phyloP scores from a whole-genome alignment of 2,113 vertebrate species.

The Ictalurus punctatus region DNA sequence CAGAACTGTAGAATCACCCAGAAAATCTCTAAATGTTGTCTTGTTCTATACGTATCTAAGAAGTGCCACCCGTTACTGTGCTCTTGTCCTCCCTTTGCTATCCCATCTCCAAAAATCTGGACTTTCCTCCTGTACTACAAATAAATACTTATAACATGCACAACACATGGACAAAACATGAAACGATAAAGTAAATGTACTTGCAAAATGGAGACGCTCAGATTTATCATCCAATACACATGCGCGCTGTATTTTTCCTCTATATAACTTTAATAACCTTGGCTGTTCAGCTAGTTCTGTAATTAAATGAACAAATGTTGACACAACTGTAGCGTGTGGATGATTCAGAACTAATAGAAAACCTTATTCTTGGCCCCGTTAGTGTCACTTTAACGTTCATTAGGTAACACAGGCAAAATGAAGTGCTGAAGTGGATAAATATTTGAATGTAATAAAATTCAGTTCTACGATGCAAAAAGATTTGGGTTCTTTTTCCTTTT shows the following conservation, averaged over 20 bases:
- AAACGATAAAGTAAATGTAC: neutral
- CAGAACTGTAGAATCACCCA: too few species aligned
- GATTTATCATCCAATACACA: neutral
- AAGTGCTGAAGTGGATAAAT: slow-evolving; percentile 25
- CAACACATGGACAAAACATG: neutral
- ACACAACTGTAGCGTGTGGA: neutral
- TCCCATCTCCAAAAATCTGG: neutral
- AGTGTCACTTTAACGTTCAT: slow-evolving; percentile 17
- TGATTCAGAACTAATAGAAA: slow-evolving; percentile 3
- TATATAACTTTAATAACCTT: neutral
- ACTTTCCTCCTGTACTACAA: neutral
- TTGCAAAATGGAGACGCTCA: neutral
- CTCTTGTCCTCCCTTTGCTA: neutral
- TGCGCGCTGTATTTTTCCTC: neutral
- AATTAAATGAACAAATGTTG: slow-evolving; percentile 23
- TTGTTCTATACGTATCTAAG: neutral
- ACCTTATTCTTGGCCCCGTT: neutral
- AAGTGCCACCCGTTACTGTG: neutral
- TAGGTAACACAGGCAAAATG: neutral
- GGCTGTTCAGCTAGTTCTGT: neutral
- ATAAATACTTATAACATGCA: neutral
- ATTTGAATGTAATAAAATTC: slow-evolving; percentile 23
- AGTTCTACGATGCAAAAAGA: neutral
- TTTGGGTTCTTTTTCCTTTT: neutral
- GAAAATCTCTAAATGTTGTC: neutral